These are phyloP conservation scores for Crioceris asparagi DNA, from an alignment of 2,888 invertebrate genomes.

Conservation along the genomic window DNA sequence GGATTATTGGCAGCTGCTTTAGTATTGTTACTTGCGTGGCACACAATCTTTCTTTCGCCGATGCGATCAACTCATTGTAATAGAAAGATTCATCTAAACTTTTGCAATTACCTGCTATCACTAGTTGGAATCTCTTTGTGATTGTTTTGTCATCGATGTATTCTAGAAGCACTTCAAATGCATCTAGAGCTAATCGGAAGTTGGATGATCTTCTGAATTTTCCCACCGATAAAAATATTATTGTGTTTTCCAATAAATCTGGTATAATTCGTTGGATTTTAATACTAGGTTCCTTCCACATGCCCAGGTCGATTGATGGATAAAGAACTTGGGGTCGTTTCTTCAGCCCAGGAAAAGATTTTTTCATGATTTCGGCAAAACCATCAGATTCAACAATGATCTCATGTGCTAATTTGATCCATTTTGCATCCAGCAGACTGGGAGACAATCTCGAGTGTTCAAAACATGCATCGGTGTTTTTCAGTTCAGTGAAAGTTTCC, in stretches of 20 bases:
- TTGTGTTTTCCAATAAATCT: constrained; percentile 27
- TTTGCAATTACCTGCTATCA: constrained; percentile 31
- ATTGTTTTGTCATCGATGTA: constrained; percentile 23
- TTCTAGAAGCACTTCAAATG: constrained; percentile 30
- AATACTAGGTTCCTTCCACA: constrained; percentile 28
- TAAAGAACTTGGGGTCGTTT: constrained; percentile 24
- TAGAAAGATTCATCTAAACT: constrained; percentile 25
- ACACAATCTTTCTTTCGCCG: constrained; percentile 25
- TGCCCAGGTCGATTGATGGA: constrained; percentile 30
- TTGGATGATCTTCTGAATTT: constrained; percentile 29
- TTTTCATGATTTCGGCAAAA: constrained; percentile 28
- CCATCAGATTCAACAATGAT: constrained; percentile 30
- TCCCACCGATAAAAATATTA: constrained; percentile 30
- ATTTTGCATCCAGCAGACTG: constrained; percentile 26
- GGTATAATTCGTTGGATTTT: constrained; percentile 31
- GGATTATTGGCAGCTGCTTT: constrained; percentile 28
- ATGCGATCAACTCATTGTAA: constrained; percentile 28
- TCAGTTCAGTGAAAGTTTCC: constrained; percentile 23
- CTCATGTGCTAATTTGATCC: constrained; percentile 30
- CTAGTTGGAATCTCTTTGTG: constrained; percentile 28
- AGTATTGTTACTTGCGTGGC: constrained; percentile 32
- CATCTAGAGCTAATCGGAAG: constrained; percentile 30
- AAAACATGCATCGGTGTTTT: constrained; percentile 20
- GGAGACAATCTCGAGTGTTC: constrained; percentile 26
- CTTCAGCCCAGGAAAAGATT: constrained; percentile 27